These are phyloP conservation scores for Synanthedon tipuliformis DNA, from an alignment of 2,888 invertebrate species.

Conservation along the genomic window DNA sequence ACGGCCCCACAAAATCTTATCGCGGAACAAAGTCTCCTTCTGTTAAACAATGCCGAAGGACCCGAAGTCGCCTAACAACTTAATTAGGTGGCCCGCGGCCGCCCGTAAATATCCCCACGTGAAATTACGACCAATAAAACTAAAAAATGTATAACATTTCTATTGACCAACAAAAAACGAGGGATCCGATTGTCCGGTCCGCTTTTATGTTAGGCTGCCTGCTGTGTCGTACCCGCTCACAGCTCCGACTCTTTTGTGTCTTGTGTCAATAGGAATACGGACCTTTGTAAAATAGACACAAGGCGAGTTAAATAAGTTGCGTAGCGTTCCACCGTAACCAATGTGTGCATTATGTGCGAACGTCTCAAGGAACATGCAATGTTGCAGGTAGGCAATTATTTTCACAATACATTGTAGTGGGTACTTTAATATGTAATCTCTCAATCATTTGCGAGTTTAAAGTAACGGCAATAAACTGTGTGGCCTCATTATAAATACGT, in stretches of 20 bases:
- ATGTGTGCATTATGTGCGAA: slow-evolving; percentile 31
- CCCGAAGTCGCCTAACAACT: slow-evolving; percentile 61
- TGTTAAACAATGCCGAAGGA: slow-evolving; percentile 58
- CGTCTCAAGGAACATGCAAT: slow-evolving; percentile 22
- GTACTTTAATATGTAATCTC: not conserved
- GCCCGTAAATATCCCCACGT: slow-evolving; percentile 67
- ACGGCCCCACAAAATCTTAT: slow-evolving; percentile 44
- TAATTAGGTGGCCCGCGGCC: slow-evolving; percentile 66
- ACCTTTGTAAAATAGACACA: not conserved
- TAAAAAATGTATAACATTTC: slow-evolving; percentile 68
- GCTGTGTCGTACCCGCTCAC: slow-evolving; percentile 31
- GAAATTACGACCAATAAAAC: slow-evolving; percentile 68
- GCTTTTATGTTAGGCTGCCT: slow-evolving; percentile 60
- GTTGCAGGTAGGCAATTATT: slow-evolving; percentile 12
- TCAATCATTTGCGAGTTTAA: not conserved
- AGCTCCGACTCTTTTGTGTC: not conserved
- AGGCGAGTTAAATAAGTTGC: not conserved
- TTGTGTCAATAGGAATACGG: not conserved
- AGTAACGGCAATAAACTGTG: too few relatives aligned
- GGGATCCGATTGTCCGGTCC: slow-evolving; percentile 58
- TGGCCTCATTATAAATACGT: not conserved
- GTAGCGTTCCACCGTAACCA: slow-evolving; percentile 17
- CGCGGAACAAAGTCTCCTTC: slow-evolving; percentile 41
- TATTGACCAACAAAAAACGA: slow-evolving; percentile 64
- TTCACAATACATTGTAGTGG: too few relatives aligned